A percentile compares a stretch with the other conserved stretches of the same genome.
Evolutionary conservation across 1,140 invertebrate genomes (phyloP).

Genomic region (Penaeus vannamei): DNA sequence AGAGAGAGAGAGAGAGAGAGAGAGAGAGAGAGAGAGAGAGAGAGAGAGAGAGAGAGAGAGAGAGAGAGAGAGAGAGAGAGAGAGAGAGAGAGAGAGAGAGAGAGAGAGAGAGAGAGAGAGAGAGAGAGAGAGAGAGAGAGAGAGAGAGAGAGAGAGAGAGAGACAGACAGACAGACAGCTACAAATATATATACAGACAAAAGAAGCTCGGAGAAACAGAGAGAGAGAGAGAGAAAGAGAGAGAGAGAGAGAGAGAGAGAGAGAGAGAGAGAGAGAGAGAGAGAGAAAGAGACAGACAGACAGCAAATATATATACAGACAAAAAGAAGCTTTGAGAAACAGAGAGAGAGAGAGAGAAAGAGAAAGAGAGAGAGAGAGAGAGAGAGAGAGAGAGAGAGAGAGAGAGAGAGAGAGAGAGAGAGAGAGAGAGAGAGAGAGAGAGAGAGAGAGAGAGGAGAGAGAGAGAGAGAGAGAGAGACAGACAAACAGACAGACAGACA

Average conservation of each 20-base stretch:
- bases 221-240: not conserved
- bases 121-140: not conserved
- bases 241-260: not conserved
- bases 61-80: not conserved
- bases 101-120: not conserved
- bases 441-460: not conserved
- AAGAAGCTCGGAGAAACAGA: not conserved
- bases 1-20: not conserved
- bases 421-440: not conserved
- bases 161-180: not conserved
- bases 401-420: not conserved
- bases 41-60: not conserved
- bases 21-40: not conserved
- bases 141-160: not conserved
- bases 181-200: too few species aligned
- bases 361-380: not conserved
- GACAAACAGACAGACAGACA: not conserved
- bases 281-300: not conserved
- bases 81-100: not conserved
- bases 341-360: not conserved
- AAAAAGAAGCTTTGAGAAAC: not conserved
- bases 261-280: not conserved
- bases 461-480: not conserved
- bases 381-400: not conserved
- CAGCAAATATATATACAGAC: too few species aligned